phyloP scores from a whole-genome alignment of 2,113 vertebrate species.

The Strix aluco region DNA sequence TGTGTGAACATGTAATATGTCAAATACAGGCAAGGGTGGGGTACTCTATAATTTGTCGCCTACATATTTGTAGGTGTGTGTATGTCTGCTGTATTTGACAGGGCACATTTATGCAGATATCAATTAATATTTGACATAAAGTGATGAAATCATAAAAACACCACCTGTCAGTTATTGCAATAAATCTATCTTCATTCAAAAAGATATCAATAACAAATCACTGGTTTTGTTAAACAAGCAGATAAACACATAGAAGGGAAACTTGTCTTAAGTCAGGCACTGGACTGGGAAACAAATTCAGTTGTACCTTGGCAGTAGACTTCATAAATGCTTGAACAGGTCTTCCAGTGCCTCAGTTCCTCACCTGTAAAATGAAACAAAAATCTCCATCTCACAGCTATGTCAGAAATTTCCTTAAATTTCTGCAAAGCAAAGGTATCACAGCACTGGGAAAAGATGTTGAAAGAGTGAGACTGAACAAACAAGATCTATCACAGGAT shows the following conservation, averaged over 20 bases:
- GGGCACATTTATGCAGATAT: neutral
- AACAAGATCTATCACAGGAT: neutral
- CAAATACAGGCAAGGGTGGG: neutral
- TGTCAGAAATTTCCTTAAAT: neutral
- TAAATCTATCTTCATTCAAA: neutral
- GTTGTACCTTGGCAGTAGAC: neutral
- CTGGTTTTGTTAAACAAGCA: neutral
- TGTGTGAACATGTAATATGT: neutral
- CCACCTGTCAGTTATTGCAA: neutral
- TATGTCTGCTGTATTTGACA: neutral
- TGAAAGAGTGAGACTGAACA: neutral
- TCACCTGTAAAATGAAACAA: neutral
- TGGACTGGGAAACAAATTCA: neutral
- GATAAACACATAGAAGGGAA: neutral
- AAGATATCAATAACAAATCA: neutral
- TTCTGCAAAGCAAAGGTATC: neutral
- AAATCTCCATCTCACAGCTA: neutral
- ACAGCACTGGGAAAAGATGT: neutral
- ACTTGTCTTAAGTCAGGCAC: neutral
- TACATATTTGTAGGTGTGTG: neutral
- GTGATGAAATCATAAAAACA: neutral
- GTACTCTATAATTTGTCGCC: neutral
- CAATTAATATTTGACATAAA: neutral
- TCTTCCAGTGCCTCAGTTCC: neutral
- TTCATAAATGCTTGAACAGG: neutral